phyloP scores from a whole-genome alignment of 2,113 vertebrate species.

The Fulica atra region DNA sequence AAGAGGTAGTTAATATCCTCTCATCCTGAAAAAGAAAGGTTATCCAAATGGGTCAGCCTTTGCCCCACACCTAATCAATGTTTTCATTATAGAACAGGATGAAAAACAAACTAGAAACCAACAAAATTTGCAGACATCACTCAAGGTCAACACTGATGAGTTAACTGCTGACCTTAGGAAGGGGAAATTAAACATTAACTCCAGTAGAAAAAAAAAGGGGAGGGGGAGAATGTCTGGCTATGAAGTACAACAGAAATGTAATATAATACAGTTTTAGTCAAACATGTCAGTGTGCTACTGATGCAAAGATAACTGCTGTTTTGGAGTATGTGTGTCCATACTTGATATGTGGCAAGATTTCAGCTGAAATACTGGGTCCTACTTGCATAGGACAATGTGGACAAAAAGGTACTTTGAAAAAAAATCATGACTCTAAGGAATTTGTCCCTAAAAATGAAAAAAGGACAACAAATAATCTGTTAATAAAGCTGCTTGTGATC shows the following conservation, averaged over 20 bases:
- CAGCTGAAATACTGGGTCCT: neutral
- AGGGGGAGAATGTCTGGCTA: neutral
- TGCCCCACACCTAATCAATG: neutral
- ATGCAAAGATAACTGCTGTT: neutral
- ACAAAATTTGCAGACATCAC: neutral
- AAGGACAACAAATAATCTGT: neutral
- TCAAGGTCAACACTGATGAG: conserved; percentile 8
- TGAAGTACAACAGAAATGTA: neutral
- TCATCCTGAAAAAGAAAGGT: too few species aligned
- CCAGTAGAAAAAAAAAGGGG: neutral
- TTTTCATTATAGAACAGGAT: neutral
- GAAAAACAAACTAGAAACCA: conserved; percentile 3
- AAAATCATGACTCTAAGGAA: neutral
- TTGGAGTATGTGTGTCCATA: neutral
- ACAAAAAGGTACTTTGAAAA: neutral
- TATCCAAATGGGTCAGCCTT: neutral
- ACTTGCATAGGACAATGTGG: neutral
- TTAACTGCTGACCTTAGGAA: neutral
- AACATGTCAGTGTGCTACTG: neutral
- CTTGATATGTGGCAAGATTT: neutral
- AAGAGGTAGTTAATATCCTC: neutral
- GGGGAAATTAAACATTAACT: conserved; percentile 47
- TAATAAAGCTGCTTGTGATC: neutral
- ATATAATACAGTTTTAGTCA: neutral
- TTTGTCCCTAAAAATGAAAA: neutral